Evolutionary conservation across 2,113 vertebrate species (phyloP), one percentile per base, ranked within the genome.

Genomic region (Lepus americanus): DNA sequence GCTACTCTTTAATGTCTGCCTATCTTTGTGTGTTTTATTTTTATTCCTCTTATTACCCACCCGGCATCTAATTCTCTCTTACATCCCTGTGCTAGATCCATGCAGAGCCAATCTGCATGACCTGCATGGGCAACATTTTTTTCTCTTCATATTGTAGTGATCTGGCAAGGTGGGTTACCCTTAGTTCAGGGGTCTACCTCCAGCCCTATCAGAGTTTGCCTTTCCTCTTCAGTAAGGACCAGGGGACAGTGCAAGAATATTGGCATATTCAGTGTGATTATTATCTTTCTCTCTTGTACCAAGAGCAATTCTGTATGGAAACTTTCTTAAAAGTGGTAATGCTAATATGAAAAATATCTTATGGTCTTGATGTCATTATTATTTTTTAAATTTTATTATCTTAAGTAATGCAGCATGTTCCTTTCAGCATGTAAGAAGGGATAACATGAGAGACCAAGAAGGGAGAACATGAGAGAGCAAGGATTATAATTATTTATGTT

Each of bases 1-100:
- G 13, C 9, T 78, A 3, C 3, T 33, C 1, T 63, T 95, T 67
- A 9, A 10, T 33, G 20, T 90, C 59, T 63, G 29, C 29, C 90
- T 76, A 29, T 70, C 12, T 87, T 87, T 51, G 23, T 72, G 53
- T 66, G 27, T 91, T 93, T 95, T 81, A 49, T 22, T 89, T 74
- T 89, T 67, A 67, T 80, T 87, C 61, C 6, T 67, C 25, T 90
- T 23, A 20, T 5, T 86, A 63, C 19, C 51, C 33, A 86, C 49
- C 9, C 33, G 53, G 8, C 78, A 25, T 27, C n/a, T 61, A 61
- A 36, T 66, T 91, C 17, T 70, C 6, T 55, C 27, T 82, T 36
- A 36, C 16, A 77, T 64, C 49, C 5, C 22, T 31, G 11, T 23
- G 13, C 3, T 29, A 79, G 84, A 64, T 89, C 64, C 16, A 67